A percentile compares a stretch with the other conserved stretches of the same genome.
These are phyloP conservation scores for Morone chrysops DNA, from an alignment of 2,113 vertebrate species.

Conservation along the genomic window DNA sequence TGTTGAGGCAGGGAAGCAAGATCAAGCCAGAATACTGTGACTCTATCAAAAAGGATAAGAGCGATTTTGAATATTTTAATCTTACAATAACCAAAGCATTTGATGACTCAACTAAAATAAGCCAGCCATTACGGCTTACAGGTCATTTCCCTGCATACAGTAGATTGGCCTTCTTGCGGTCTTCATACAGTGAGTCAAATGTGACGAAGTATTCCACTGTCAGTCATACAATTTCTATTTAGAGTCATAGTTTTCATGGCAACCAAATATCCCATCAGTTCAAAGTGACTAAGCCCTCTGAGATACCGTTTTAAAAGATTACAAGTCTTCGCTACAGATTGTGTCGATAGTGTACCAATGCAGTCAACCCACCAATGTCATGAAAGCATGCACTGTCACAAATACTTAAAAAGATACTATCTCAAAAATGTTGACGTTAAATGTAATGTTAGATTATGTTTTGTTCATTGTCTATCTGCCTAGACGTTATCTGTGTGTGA, in stretches of 20 bases:
- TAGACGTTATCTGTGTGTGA: slow-evolving; percentile 87
- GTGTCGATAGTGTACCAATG: slow-evolving; percentile 81
- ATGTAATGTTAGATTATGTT: slow-evolving; percentile 87
- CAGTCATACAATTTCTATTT: slow-evolving; percentile 6
- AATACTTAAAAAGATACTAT: slow-evolving; percentile 85
- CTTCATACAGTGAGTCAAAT: slow-evolving; percentile 17
- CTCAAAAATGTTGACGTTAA: slow-evolving; percentile 86
- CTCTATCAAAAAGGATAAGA: slow-evolving; percentile 25
- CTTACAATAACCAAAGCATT: slow-evolving; percentile 22
- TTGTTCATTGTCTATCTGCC: slow-evolving; percentile 90
- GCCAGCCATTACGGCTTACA: background rate
- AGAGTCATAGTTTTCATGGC: slow-evolving; percentile 53
- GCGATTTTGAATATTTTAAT: slow-evolving; percentile 18
- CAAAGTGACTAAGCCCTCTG: slow-evolving; percentile 74
- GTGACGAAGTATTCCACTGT: slow-evolving; percentile 17
- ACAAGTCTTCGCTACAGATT: slow-evolving; percentile 66
- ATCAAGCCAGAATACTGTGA: slow-evolving; percentile 52
- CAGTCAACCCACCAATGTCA: slow-evolving; percentile 78
- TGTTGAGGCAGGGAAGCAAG: slow-evolving; percentile 12
- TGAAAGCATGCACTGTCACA: slow-evolving; percentile 91
- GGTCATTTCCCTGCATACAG: slow-evolving; percentile 30
- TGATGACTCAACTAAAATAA: slow-evolving; percentile 31
- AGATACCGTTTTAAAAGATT: slow-evolving; percentile 63
- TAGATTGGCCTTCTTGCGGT: slow-evolving; percentile 19
- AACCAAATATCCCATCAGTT: slow-evolving; percentile 56